Percentiles rank a stretch among this genome's conserved stretches.
These are phyloP conservation scores for Podotricha telesiphe DNA, from an alignment of 2,888 invertebrate species.

Conservation along the genomic window DNA sequence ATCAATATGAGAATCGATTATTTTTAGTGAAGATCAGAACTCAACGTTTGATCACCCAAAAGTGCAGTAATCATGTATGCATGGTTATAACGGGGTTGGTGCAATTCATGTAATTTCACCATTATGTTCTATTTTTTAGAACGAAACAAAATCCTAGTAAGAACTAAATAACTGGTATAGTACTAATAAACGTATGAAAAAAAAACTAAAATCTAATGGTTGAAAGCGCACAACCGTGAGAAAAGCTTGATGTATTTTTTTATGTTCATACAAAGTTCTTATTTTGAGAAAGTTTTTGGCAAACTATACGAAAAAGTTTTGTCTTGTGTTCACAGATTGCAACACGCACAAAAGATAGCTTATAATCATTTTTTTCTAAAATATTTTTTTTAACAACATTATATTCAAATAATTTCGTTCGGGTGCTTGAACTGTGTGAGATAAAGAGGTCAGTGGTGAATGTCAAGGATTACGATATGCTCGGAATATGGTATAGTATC, in stretches of 20 bases:
- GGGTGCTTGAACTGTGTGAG: slow-evolving; percentile 19
- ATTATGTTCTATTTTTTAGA: not conserved
- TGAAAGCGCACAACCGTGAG: no score
- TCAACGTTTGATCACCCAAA: not conserved
- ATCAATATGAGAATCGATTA: not conserved
- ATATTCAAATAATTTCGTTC: not conserved
- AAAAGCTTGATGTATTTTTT: no score
- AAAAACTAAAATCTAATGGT: no score
- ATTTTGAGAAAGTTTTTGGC: no score
- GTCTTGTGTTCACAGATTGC: not conserved
- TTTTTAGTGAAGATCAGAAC: not conserved
- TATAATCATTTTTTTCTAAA: not conserved
- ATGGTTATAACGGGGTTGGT: not conserved
- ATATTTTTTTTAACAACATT: not conserved
- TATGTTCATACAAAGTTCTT: no score
- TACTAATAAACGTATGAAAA: no score
- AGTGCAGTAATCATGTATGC: not conserved
- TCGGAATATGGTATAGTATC: not conserved
- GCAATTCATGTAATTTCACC: not conserved
- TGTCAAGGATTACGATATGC: slow-evolving; percentile 9
- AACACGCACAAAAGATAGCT: not conserved
- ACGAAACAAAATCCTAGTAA: no score
- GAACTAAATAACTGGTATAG: no score
- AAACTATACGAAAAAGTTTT: no score
- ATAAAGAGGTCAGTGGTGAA: slow-evolving; percentile 13